Conservation (phyloP, 2,888 invertebrate genomes). For the Arctia plantaginis region DNA sequence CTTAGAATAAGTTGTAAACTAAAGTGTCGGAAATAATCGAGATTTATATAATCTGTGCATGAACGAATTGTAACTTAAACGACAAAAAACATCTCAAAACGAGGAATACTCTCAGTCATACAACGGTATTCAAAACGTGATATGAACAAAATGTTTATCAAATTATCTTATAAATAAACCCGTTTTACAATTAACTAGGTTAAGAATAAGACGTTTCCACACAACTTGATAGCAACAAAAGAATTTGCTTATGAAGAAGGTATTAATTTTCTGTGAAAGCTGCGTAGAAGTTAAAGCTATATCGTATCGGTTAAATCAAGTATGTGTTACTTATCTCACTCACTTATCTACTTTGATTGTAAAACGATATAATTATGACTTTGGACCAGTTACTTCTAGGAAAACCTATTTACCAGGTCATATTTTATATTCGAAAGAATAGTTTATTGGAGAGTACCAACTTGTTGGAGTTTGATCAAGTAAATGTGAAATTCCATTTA, state of each 20-base stretch:
- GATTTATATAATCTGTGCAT: neutral
- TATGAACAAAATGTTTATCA: slow-evolving; percentile 26
- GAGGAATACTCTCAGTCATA: neutral
- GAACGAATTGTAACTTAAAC: neutral
- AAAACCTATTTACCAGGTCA: too few relatives aligned
- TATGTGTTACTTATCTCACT: too few relatives aligned
- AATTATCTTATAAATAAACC: slow-evolving; percentile 9
- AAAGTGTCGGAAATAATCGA: too few relatives aligned
- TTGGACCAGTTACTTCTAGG: too few relatives aligned
- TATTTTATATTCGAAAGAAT: too few relatives aligned
- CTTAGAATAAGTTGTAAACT: too few relatives aligned
- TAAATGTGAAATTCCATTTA: neutral
- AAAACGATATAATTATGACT: too few relatives aligned
- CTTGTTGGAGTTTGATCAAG: too few relatives aligned
- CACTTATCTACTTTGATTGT: too few relatives aligned
- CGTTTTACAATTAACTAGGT: slow-evolving; percentile 14
- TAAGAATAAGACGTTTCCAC: slow-evolving; percentile 11
- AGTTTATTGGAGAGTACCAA: too few relatives aligned
- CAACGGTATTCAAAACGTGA: slow-evolving; percentile 2
- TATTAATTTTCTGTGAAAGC: neutral
- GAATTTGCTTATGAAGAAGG: neutral
- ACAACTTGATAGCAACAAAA: neutral
- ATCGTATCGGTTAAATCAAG: too few relatives aligned
- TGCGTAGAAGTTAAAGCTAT: neutral
- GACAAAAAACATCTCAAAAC: neutral